Evolutionary conservation across 2,888 invertebrate species (phyloP), one percentile per base, ranked within the genome.

Genomic region (Rhaphigaster nebulosa): DNA sequence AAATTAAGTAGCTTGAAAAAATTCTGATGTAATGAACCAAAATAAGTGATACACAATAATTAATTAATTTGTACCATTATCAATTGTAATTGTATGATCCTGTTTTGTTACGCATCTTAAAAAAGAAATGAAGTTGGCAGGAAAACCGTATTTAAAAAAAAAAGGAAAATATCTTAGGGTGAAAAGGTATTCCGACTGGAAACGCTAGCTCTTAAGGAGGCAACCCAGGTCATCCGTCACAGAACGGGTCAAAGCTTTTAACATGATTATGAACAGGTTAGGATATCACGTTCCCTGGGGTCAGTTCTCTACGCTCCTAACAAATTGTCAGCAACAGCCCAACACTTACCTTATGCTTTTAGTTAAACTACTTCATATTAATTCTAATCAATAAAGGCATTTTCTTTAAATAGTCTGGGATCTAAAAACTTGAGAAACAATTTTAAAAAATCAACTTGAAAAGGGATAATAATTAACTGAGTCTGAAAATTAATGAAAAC

Each of bases 171-270:
- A 76, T 76, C 12, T 0, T 0, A 20, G 34, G 38, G 70, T 20
- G 70, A 76, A 38, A 65, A 38, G 70, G 6, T 76, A 38, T 76
- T 76, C 34, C 70, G 70, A 38, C 70, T 76, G 70, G 15, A 76
- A 76, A 76, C 34, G 38, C 70, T 6, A 8, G 18, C 5, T 18
- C 34, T 76, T 76, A 76, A 76, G 70, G 70, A 84, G 45, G 84
- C 45, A 45, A n/a, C 84, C 45, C n/a, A 50, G 84, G 84, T 50
- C 45, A 84, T 84, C 84, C 84, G 84, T 84, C 84, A 84, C 41
- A n/a, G 45, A 5, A 84, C 12, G 84, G 84, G 84, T 84, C 84
- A 84, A 84, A 84, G 84, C 84, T 84, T 84, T 84, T 84, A 84
- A 84, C 84, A 84, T 84, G 84, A 84, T 84, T 84, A 84, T 84